Conservation (phyloP, 2,797 vertebrate genomes). For the Stomatorhinus walkeri region DNA sequence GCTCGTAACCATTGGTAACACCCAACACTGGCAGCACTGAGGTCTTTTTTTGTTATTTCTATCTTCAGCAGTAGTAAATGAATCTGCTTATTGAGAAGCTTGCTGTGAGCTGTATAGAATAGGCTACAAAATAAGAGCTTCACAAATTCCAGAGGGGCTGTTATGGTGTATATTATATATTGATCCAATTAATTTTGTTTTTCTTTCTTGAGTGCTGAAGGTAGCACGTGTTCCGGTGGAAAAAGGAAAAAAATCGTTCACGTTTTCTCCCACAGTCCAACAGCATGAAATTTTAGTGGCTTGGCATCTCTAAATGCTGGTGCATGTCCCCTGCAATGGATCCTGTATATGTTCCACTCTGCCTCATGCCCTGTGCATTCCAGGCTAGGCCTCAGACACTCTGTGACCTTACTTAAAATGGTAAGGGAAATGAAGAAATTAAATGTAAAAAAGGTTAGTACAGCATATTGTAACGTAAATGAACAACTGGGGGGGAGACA, state of each 20-base stretch:
- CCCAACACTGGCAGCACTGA: not conserved
- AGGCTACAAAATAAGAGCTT: not conserved
- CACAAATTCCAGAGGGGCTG: not conserved
- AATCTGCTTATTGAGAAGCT: not conserved
- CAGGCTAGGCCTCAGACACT: not conserved
- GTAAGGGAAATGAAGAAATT: not conserved
- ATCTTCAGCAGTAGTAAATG: not conserved
- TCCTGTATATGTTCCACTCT: not conserved
- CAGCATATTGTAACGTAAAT: not conserved
- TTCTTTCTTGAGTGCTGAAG: not conserved
- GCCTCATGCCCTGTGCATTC: not conserved
- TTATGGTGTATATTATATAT: not conserved
- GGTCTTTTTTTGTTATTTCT: not conserved
- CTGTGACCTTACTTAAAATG: not conserved
- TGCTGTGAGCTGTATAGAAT: not conserved
- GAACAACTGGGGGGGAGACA: not conserved
- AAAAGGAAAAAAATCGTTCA: not conserved
- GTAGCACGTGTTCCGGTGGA: not conserved
- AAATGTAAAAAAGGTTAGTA: not conserved
- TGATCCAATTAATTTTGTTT: not conserved
- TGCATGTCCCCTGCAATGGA: not conserved
- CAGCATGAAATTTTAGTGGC: not conserved
- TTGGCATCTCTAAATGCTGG: not conserved
- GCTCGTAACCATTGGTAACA: slow-evolving; percentile 8
- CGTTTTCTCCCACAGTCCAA: not conserved